phyloP scores from a whole-genome alignment of 2,797 vertebrate genomes.

The Oophaga sylvatica region DNA sequence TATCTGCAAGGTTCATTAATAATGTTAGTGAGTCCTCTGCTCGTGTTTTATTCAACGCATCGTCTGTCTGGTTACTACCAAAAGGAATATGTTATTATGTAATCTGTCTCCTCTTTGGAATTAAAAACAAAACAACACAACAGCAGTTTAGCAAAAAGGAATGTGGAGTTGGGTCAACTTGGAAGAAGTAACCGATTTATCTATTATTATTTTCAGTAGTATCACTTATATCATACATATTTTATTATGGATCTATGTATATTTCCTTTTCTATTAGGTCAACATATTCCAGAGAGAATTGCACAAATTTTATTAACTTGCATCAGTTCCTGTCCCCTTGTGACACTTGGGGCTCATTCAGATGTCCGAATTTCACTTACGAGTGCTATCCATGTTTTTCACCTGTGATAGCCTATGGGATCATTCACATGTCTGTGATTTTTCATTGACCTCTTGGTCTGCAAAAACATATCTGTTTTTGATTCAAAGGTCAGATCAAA shows the following conservation, averaged over 20 bases:
- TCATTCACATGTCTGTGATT: no score
- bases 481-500: no score
- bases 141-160: constrained; percentile 1
- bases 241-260: not conserved
- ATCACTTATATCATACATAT: not conserved
- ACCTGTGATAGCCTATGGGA: no score
- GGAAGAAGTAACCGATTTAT: not conserved
- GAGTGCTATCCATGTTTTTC: no score
- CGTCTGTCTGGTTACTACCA: constrained; percentile 45
- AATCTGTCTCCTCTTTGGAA: constrained; percentile 42
- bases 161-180: not conserved
- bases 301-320: not conserved
- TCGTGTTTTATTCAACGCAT: constrained; percentile 54
- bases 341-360: no score
- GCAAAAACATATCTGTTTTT: no score
- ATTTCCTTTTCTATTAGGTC: not conserved
- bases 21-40: constrained; percentile 56
- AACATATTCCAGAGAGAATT: not conserved
- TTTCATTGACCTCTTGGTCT: no score
- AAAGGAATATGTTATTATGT: constrained; percentile 53
- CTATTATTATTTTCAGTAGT: not conserved
- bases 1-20: constrained; percentile 57
- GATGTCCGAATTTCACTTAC: no score
- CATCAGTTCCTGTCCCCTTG: not conserved
- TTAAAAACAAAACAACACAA: not conserved